Conservation (phyloP, 2,797 vertebrate species). For the Galago senegalensis region DNA sequence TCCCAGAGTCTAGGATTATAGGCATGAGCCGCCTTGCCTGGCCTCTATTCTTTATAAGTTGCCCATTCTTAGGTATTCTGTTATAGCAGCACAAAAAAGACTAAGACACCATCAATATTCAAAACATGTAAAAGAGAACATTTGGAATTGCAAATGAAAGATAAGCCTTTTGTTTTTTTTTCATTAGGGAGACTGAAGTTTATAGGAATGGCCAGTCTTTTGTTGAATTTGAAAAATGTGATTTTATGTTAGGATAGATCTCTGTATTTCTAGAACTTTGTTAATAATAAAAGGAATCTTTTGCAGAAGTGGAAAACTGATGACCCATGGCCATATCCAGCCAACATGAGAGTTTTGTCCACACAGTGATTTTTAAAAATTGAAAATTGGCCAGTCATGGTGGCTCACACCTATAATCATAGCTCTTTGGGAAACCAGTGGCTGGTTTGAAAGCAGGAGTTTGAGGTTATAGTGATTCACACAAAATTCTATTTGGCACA, state of each 20-base stretch:
- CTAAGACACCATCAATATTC: not conserved
- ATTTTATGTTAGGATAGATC: slow-evolving; percentile 22
- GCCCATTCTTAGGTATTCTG: not conserved
- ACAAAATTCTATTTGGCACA: not conserved
- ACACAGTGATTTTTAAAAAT: not conserved
- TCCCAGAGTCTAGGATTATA: too few species aligned
- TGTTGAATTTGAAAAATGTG: slow-evolving; percentile 4
- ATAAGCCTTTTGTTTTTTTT: not conserved
- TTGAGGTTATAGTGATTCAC: not conserved
- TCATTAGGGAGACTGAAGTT: not conserved
- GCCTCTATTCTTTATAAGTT: not conserved
- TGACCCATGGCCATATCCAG: not conserved
- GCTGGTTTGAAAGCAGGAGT: not conserved
- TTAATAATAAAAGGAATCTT: slow-evolving; percentile 8
- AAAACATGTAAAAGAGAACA: not conserved
- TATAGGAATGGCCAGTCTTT: not conserved
- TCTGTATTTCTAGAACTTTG: not conserved
- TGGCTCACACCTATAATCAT: not conserved
- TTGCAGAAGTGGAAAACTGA: slow-evolving; percentile 39
- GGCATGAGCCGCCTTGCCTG: too few species aligned
- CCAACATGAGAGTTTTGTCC: not conserved
- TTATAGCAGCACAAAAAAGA: not conserved
- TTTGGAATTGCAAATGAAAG: not conserved
- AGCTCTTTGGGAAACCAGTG: not conserved
- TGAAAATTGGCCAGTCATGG: not conserved